Conservation (phyloP, 2,888 invertebrate species). For the Tiliacea citrago region DNA sequence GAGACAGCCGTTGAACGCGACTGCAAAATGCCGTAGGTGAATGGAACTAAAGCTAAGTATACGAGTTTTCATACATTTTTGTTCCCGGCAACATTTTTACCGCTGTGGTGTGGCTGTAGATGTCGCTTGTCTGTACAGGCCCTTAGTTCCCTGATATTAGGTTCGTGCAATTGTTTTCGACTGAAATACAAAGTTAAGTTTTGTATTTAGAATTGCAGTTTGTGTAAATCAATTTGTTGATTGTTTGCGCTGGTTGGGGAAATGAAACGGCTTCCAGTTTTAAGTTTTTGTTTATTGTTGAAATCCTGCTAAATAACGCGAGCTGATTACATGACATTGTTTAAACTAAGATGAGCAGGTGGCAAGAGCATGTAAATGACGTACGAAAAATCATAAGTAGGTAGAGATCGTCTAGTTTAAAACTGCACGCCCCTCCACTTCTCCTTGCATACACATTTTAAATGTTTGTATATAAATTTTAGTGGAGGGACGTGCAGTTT, state of each 20-base stretch:
- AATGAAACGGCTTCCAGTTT: conserved; percentile 25
- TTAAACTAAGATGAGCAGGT: not conserved
- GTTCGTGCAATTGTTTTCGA: conserved; percentile 71
- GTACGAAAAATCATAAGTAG: not conserved
- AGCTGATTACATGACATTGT: not conserved
- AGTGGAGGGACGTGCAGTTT: too few relatives aligned
- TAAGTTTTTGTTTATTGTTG: conserved; percentile 28
- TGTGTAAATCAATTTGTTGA: conserved; percentile 62
- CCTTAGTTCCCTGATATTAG: conserved; percentile 71
- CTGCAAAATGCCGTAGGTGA: not conserved
- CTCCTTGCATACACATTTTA: too few relatives aligned
- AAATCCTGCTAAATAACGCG: conserved; percentile 1
- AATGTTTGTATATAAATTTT: too few relatives aligned
- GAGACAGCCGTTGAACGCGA: not conserved
- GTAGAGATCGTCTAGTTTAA: not conserved
- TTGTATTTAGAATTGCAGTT: conserved; percentile 67
- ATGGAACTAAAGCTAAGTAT: not conserved
- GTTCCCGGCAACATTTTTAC: not conserved
- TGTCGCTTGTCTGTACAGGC: conserved; percentile 10
- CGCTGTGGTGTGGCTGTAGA: too few relatives aligned
- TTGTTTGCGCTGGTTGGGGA: conserved; percentile 47
- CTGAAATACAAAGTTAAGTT: conserved; percentile 57
- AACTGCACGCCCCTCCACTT: too few relatives aligned
- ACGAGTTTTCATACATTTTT: not conserved
- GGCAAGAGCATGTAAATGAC: not conserved